phyloP scores from a whole-genome alignment of 2,888 invertebrate species.

The Pristionchus arcanus region DNA sequence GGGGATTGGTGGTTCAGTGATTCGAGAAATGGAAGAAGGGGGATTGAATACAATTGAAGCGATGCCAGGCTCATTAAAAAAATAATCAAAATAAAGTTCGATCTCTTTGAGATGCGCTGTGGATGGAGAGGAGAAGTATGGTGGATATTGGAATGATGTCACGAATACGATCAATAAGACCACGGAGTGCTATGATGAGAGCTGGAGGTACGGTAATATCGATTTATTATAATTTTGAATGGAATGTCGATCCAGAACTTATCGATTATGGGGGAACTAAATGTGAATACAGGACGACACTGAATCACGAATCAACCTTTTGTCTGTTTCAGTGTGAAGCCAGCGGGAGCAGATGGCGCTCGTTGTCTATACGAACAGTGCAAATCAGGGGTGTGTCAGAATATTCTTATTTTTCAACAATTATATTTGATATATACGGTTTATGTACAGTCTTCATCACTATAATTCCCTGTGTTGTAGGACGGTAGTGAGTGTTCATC shows the following conservation, averaged over 20 bases:
- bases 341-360: not conserved
- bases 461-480: not conserved
- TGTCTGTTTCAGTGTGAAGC: not conserved
- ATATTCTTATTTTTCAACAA: too few species aligned
- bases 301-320: not conserved
- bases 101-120: not conserved
- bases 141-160: slow-evolving; percentile 9
- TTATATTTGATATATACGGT: too few species aligned
- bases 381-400: not conserved
- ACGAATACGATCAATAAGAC: not conserved
- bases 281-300: too few species aligned
- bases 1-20: slow-evolving; percentile 4
- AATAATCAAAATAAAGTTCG: not conserved
- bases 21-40: not conserved
- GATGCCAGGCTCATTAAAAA: not conserved
- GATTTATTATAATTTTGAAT: not conserved
- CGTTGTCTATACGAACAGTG: slow-evolving; percentile 48
- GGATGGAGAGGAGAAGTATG: slow-evolving; percentile 39
- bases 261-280: not conserved
- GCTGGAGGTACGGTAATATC: not conserved
- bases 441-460: too few species aligned
- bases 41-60: not conserved
- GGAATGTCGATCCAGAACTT: not conserved
- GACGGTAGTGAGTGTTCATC: not conserved
- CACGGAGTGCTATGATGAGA: not conserved